phyloP scores from a whole-genome alignment of 2,797 vertebrate species.

The Girardinus metallicus region DNA sequence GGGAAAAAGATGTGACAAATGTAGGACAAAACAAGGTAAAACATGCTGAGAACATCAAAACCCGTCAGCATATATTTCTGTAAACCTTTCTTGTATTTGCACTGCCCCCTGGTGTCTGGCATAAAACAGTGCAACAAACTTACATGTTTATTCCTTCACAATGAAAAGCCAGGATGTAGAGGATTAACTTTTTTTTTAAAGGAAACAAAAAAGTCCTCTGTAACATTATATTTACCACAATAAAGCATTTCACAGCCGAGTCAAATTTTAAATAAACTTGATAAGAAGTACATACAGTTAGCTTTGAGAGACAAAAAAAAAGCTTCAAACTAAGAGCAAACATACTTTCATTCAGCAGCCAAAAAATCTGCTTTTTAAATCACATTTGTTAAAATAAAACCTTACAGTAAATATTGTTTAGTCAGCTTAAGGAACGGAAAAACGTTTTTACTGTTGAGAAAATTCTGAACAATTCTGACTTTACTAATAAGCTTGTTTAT shows the following conservation, averaged over 20 bases:
- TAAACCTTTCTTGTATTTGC: neutral
- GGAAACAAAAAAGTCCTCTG: slow-evolving; percentile 29
- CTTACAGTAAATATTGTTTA: neutral
- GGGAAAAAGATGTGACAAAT: slow-evolving; percentile 21
- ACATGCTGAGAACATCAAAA: slow-evolving; percentile 29
- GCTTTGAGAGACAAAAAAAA: neutral
- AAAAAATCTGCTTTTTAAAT: neutral
- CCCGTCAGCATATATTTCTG: neutral
- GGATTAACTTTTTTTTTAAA: neutral
- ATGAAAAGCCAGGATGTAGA: neutral
- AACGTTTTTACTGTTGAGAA: neutral
- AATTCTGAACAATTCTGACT: neutral
- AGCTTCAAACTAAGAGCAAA: neutral
- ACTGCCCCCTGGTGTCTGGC: slow-evolving; percentile 56
- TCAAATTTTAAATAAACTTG: slow-evolving; percentile 14
- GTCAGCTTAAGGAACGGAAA: neutral
- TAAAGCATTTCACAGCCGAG: slow-evolving; percentile 32
- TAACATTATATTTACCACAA: slow-evolving; percentile 12
- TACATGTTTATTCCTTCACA: neutral
- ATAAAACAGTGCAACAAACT: slow-evolving; percentile 15
- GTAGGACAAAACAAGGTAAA: slow-evolving; percentile 32
- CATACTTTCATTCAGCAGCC: neutral
- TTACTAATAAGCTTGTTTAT: neutral
- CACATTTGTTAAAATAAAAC: neutral
- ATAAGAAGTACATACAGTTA: neutral